phyloP scores from a whole-genome alignment of 2,113 vertebrate species.

The Marcusenius ussheri region DNA sequence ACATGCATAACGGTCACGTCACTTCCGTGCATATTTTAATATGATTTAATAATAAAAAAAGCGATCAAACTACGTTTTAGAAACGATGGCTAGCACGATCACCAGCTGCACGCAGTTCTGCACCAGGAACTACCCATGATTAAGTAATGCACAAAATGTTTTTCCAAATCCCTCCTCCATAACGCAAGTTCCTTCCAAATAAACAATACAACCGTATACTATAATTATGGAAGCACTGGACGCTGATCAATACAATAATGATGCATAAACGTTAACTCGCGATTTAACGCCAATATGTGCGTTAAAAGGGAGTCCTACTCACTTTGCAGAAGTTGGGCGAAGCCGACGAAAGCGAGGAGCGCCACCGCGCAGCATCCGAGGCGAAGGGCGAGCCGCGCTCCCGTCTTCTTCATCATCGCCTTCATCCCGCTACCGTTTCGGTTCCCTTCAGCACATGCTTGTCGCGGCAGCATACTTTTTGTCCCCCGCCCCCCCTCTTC shows the following conservation, averaged over 20 bases:
- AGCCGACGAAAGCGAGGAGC: slow-evolving; percentile 55
- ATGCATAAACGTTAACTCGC: not conserved
- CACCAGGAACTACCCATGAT: not conserved
- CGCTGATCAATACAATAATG: not conserved
- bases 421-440: slow-evolving; percentile 55
- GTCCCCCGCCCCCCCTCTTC: not conserved
- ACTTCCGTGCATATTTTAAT: not conserved
- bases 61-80: not conserved
- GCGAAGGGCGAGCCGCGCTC: slow-evolving; percentile 57
- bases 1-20: not conserved
- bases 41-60: not conserved
- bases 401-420: slow-evolving; percentile 47
- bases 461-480: slow-evolving; percentile 31
- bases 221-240: not conserved
- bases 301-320: slow-evolving; percentile 28
- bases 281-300: not conserved
- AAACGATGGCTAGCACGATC: not conserved
- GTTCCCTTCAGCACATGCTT: slow-evolving; percentile 50
- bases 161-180: not conserved
- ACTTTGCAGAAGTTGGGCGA: slow-evolving; percentile 57
- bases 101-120: not conserved
- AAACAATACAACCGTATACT: not conserved
- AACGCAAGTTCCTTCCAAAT: not conserved
- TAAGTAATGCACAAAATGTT: not conserved
- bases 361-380: slow-evolving; percentile 61